Evolutionary conservation across 2,888 invertebrate species (phyloP), one percentile per base, ranked within the genome.

Genomic region (Andrena haemorrhoa): DNA sequence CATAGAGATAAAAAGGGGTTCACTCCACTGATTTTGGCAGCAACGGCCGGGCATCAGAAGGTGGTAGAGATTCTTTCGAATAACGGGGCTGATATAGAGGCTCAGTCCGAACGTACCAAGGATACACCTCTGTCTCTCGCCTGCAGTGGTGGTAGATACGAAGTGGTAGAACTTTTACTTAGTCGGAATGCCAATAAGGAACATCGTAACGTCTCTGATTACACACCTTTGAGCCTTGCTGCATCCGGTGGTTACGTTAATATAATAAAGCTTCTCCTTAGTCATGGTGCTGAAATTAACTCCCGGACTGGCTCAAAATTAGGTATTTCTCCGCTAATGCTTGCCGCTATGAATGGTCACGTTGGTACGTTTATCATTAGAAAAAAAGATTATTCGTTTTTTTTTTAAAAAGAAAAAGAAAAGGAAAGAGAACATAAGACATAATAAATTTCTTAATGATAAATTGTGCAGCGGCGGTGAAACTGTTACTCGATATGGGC

Each of bases 261-360:
- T 94, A 99, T 99, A 92, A 99, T 99, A 91, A 97, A 98, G 91
- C 95, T 99, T 83, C 95, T 99, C 84, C 95, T 99, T 63, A 97
- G 96, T 92, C 97, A 98, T 94, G 99, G 98, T 90, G 99, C 99
- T 60, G 99, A 99, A 94, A 99, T 99, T 89, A 99, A 99, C 95
- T 99, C 99, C 20, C 96, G 98, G 86, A 98, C 98, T 69, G 99
- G 99, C 65, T 98, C 98, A 86, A 99, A 99, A 94, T 95, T 99
- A 76, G 99, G 99, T 88, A 99, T 99, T 91, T 99, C 99, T 0
- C 99, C 99, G 4, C 95, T 99, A 73, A 99, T 99, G 99, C 94
- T 99, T 92, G 99, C 99, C 23, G 98, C 99, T 31, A 99, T 99
- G 99, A 99, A 99, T 95, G 99, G 99, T 0, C 98, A 98, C 93